phyloP scores from a whole-genome alignment of 2,888 invertebrate species.

The Nomada fabriciana region DNA sequence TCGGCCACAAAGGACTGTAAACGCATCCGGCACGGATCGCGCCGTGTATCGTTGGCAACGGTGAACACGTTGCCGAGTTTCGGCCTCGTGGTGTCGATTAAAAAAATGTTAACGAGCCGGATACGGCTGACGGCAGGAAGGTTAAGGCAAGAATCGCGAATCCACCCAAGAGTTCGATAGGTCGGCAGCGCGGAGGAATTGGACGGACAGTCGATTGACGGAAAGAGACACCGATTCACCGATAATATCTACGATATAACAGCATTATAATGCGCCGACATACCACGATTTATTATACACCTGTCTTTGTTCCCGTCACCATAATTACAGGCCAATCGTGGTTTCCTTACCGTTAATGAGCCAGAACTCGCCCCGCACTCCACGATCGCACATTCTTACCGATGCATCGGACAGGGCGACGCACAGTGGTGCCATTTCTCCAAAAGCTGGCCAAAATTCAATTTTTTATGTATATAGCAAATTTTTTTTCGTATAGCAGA shows the following conservation, averaged over 20 bases:
- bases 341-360: constrained; percentile 57
- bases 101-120: constrained; percentile 75
- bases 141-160: constrained; percentile 59
- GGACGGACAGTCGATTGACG: constrained; percentile 58
- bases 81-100: constrained; percentile 55
- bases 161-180: constrained; percentile 55
- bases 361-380: constrained; percentile 34
- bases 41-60: constrained; percentile 44
- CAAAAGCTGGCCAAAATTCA: too few relatives aligned
- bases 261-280: constrained; percentile 54
- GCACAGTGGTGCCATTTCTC: too few relatives aligned
- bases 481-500: too few relatives aligned
- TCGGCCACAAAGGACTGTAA: constrained; percentile 45
- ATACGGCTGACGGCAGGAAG: constrained; percentile 60
- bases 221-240: constrained; percentile 58
- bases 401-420: too few relatives aligned
- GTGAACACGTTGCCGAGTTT: constrained; percentile 49
- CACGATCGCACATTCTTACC: constrained; percentile 13
- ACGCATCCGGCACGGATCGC: constrained; percentile 60
- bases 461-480: too few relatives aligned
- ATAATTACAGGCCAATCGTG: constrained; percentile 66
- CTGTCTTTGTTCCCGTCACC: constrained; percentile 58
- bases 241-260: constrained; percentile 64
- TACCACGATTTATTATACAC: constrained; percentile 44
- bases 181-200: constrained; percentile 50